Conservation (phyloP, 2,888 invertebrate species). For the Subacronicta megacephala region DNA sequence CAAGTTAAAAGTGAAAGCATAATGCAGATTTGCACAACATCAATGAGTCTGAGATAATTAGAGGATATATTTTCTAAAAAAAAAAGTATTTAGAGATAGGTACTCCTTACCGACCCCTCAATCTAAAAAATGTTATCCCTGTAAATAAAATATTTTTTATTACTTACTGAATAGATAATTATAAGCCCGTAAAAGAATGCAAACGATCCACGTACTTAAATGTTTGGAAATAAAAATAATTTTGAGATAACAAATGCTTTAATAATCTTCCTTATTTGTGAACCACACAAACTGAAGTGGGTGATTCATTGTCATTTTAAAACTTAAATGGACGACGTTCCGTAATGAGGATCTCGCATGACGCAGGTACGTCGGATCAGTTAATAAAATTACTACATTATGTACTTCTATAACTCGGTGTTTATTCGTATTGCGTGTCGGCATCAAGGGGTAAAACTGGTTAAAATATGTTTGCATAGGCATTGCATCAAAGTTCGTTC, state of each 20-base stretch:
- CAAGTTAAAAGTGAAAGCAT: no score
- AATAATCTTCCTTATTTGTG: slow-evolving; percentile 20
- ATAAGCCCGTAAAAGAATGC: not conserved
- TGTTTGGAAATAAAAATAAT: not conserved
- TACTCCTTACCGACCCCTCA: no score
- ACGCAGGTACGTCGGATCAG: slow-evolving; percentile 10
- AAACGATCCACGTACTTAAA: not conserved
- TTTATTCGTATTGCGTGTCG: not conserved
- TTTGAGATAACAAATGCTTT: slow-evolving; percentile 16
- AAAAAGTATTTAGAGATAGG: no score
- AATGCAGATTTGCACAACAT: no score
- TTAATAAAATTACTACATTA: not conserved
- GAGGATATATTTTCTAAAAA: no score
- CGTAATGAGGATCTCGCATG: slow-evolving; percentile 40
- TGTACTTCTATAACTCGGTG: not conserved
- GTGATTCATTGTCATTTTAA: slow-evolving; percentile 32
- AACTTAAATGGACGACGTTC: slow-evolving; percentile 10
- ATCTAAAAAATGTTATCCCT: no score
- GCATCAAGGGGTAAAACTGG: not conserved
- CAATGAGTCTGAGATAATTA: no score
- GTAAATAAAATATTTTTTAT: no score
- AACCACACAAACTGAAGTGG: slow-evolving; percentile 34
- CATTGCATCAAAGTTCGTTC: no score
- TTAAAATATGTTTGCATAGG: no score
- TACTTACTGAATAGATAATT: not conserved